Conservation (phyloP, 2,888 invertebrate species). For the Icerya purchasi region DNA sequence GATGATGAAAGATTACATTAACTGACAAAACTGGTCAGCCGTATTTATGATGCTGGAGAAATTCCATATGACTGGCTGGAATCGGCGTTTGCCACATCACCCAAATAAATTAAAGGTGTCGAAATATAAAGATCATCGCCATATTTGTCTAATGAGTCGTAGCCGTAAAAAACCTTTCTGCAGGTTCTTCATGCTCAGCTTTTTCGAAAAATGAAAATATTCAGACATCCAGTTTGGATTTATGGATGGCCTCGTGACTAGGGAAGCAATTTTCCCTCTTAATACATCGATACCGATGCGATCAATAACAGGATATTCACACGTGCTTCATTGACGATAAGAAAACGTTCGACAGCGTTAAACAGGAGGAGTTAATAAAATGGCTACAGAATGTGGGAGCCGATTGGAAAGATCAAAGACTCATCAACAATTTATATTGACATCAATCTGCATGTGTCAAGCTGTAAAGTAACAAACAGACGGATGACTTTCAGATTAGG, state of each 20-base stretch:
- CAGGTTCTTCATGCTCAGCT: not conserved
- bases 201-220: not conserved
- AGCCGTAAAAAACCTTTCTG: not conserved
- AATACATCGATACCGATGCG: not conserved
- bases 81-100: not conserved
- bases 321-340: too few species aligned
- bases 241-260: not conserved
- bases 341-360: too few species aligned
- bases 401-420: too few species aligned
- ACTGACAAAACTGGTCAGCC: not conserved
- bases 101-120: not conserved
- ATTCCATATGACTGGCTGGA: not conserved
- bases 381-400: too few species aligned
- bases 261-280: not conserved
- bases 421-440: too few species aligned
- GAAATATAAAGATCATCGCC: too few species aligned
- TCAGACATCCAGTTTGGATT: not conserved
- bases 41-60: not conserved
- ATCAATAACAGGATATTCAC: too few species aligned
- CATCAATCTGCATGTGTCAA: too few species aligned
- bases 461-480: too few species aligned
- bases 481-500: too few species aligned
- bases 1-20: not conserved
- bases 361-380: too few species aligned
- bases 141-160: not conserved